Evolutionary conservation across 2,888 invertebrate species (phyloP).

Genomic region (Scrobipalpa atriplicella): DNA sequence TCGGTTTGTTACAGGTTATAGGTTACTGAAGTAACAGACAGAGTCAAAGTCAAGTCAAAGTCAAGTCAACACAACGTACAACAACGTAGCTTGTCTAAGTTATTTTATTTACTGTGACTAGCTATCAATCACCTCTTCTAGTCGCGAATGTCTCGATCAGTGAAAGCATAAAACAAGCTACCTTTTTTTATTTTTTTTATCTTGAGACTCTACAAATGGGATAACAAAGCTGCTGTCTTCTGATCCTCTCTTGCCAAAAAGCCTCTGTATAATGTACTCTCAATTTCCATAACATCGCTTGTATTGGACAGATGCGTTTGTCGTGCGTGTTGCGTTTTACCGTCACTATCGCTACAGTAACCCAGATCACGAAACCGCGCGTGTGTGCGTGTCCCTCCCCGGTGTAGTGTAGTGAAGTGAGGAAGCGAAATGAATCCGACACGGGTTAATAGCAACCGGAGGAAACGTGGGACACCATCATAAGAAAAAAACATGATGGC

Average conservation of each 20-base stretch:
- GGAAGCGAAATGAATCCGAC: conserved; percentile 14
- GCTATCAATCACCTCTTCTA: too few relatives aligned
- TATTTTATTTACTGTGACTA: too few relatives aligned
- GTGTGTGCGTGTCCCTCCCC: not conserved
- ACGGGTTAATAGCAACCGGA: not conserved
- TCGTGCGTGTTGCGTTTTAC: not conserved
- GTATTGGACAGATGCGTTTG: not conserved
- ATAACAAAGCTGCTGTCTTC: too few relatives aligned
- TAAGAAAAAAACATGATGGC: not conserved
- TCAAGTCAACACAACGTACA: too few relatives aligned
- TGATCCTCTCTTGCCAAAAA: not conserved
- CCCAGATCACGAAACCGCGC: conserved; percentile 4
- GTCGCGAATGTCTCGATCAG: too few relatives aligned
- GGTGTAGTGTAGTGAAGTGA: not conserved
- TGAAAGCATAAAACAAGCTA: too few relatives aligned
- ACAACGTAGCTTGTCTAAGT: too few relatives aligned
- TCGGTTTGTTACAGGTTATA: too few relatives aligned
- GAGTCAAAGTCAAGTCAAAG: too few relatives aligned
- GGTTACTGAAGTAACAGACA: too few relatives aligned
- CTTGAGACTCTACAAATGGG: too few relatives aligned
- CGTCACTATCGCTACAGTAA: conserved; percentile 6
- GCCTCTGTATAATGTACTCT: not conserved
- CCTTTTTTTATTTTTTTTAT: too few relatives aligned
- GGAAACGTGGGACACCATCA: not conserved
- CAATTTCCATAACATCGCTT: conserved; percentile 13